Conservation (phyloP, 2,113 vertebrate species). For the Microtus ochrogaster region DNA sequence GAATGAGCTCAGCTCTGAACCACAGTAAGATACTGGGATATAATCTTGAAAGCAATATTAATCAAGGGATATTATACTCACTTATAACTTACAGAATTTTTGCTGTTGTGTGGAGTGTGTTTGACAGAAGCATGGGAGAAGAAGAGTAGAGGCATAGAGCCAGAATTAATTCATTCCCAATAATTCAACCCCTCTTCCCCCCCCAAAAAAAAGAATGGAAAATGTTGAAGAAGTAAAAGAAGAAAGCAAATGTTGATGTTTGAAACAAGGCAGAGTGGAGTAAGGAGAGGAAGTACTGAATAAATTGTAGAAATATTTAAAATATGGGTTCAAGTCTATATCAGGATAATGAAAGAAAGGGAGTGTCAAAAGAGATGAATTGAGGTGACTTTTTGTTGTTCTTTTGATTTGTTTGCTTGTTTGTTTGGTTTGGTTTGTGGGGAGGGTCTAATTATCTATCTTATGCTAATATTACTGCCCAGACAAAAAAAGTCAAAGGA, state of each 20-base stretch:
- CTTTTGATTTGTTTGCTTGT: background rate
- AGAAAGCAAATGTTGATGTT: background rate
- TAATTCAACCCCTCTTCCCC: background rate
- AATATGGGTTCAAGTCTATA: background rate
- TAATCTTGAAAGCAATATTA: constrained; percentile 10
- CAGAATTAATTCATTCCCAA: background rate
- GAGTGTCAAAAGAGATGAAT: background rate
- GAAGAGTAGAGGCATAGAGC: background rate
- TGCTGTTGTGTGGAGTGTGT: background rate
- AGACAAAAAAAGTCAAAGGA: background rate
- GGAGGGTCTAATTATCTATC: background rate
- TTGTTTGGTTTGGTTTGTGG: background rate
- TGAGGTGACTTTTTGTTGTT: background rate
- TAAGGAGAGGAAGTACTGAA: background rate
- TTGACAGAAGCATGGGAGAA: background rate
- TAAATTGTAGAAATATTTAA: background rate
- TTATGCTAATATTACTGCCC: background rate
- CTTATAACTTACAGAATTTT: background rate
- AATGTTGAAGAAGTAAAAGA: background rate
- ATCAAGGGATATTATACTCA: background rate
- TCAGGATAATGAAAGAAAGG: background rate
- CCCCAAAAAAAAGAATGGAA: background rate
- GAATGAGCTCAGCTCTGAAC: background rate
- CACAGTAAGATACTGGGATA: background rate
- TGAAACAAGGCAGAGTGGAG: background rate